Evolutionary conservation across 2,888 invertebrate species (phyloP), one percentile per base, ranked within the genome.

Genomic region (Campaea margaritaria): DNA sequence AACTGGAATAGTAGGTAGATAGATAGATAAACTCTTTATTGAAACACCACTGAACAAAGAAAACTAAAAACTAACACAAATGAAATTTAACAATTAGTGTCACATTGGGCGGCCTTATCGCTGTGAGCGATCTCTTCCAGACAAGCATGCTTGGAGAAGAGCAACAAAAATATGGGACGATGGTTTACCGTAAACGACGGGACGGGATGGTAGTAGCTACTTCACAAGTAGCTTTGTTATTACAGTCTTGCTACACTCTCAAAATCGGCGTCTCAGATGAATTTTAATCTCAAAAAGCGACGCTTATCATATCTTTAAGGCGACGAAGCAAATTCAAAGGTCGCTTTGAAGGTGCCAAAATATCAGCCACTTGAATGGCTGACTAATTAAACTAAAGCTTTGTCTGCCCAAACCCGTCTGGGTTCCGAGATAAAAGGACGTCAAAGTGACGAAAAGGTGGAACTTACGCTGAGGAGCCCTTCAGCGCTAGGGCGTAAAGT

Each of bases 301-400:
- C 28, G 63, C 59, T 64, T 64, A 64, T 58, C 59, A 31, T 31
- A 43, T 53, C 47, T 58, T 16, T 48, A 42, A 58, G 60, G 60
- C 50, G 50, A 55, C 60, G 47, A 42, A 56, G 47, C 49, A 56
- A 55, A 58, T 46, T 55, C 51, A 61, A 48, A 56, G 49, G 34
- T 58, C 54, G 38, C 54, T 62, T 39, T 48, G 62, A 74, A 67
- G 65, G 66, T 73, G 68, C 72, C 70, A 72, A 73, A 78, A 74
- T 70, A 58, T 70, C 54, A 54, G 62, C 52, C 51, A 62, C 51
- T 64, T 61, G 45, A 56, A 53, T 36, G 48, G 48, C 62, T 67
- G 70, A 69, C 73, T 78, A 75, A 81, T 75, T 81, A 75, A 76
- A 74, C 48, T 56, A 67, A 57, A 69, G 68, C 72, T 69, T 70